Evolutionary conservation across 2,113 vertebrate genomes (phyloP), one percentile per base, ranked within the genome.

Genomic region (Corythornis vintsioides): DNA sequence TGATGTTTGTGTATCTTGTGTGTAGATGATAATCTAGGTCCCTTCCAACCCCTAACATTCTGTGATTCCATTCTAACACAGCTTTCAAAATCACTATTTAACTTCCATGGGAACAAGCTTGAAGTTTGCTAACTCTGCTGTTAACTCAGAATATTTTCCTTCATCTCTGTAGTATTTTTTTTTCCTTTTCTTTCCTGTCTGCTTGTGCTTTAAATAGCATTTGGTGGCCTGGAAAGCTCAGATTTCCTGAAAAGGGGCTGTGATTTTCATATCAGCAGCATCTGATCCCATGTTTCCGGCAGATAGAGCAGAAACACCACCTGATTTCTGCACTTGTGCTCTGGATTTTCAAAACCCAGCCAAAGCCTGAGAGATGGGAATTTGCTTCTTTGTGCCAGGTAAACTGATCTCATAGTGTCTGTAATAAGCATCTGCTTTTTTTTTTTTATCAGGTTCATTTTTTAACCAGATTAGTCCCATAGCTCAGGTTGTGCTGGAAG

Each of bases 201-300:
- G 59, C 45, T 88, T 57, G 48, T 57, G 84, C 79, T 92, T 94
- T 93, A 95, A 94, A 95, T 93, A 96, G 91, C 35, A 80, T 83
- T 91, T 67, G 26, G 83, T 77, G 60, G 84, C 57, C 64, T 80
- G 75, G 63, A 85, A 95, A 86, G 78, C 89, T 85, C 96, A 94
- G 78, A 94, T 92, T 96, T 96, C 94, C 95, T 92, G 92, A 60
- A 89, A 93, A 74, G 73, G 59, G 82, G 33, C 75, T 80, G 79
- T 48, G 82, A 92, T 87, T 94, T 89, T 77, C 87, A 15, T 88
- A 93, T 52, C 18, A 0, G 87, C 87, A 89, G 78, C 91, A 92
- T 92, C 94, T 83, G 78, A 91, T 77, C 76, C 75, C 67, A 89
- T 15, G 96, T 70, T 96, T 96, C 95, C 89, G 82, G 91, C 91